Evolutionary conservation across 2,888 invertebrate genomes (phyloP), one percentile per base, ranked within the genome.

Genomic region (Troglohyphantes excavatus): DNA sequence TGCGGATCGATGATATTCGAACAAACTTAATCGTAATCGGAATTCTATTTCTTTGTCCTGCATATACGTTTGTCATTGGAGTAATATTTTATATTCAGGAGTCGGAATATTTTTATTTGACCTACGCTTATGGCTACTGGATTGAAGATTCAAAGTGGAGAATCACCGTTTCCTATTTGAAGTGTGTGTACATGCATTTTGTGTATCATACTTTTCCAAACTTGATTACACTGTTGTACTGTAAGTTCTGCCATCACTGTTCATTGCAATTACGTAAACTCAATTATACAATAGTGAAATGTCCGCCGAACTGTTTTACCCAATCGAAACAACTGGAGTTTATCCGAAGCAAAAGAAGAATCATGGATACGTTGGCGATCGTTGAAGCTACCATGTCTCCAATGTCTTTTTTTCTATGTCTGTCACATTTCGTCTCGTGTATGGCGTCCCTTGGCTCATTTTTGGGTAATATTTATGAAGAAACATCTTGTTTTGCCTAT

Each of bases 191-290:
- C 23, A 23, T 65, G 63, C 33, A 78, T 43, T 65, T 43, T 39
- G n/a, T 26, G 6, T 78, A 46, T 2, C 23, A 43, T 9, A 23
- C n/a, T 0, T 65, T 65, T 26, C 13, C 63, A 2, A 78, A 63
- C 17, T 43, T 78, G 21, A 3, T 65, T 1, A 43, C 78, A 9
- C 17, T 78, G 23, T 13, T 78, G 65, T 78, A 78, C 29, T 78
- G 78, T 23, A 6, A 43, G 9, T 17, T 65, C 3, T 78, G 78
- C 26, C 39, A 43, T n/a, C 78, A 65, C n/a, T 78, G 78, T 13
- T 26, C 3, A 6, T 1, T 65, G 7, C 43, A 23, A 26, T n/a
- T 65, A 19, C 63, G 11, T 0, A 6, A 9, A 1, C 63, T 78
- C 17, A 43, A 63, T 9, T 1, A 43, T 9, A 13, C 23, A 63